A percentile compares a stretch with the other conserved stretches of the same genome.
phyloP scores from a whole-genome alignment of 2,888 invertebrate species.

The Carabus problematicus region DNA sequence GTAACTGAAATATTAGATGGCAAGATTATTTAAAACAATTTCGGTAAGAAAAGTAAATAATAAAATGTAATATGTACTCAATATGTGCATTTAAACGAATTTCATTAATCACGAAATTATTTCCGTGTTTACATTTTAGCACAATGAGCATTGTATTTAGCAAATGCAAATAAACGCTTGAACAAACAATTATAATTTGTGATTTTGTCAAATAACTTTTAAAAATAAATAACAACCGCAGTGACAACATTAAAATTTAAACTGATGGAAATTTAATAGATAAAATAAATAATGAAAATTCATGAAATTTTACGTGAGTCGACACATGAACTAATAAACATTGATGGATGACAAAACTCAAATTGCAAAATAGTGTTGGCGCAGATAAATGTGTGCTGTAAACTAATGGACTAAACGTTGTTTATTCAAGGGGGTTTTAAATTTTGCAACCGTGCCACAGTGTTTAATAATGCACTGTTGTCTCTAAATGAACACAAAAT shows the following conservation, averaged over 20 bases:
- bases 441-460: background rate
- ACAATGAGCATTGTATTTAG: too few relatives aligned
- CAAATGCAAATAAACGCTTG: background rate
- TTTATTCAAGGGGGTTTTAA: conserved; percentile 22
- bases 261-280: conserved; percentile 33
- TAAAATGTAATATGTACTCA: too few relatives aligned
- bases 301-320: conserved; percentile 27
- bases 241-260: conserved; percentile 30
- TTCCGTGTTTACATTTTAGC: too few relatives aligned
- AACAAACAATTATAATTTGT: conserved; percentile 1
- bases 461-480: conserved; percentile 14
- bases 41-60: too few relatives aligned
- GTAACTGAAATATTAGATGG: too few relatives aligned
- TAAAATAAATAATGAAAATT: conserved; percentile 36
- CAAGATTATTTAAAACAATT: too few relatives aligned
- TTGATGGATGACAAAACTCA: conserved; percentile 23
- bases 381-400: conserved; percentile 29
- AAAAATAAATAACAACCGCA: conserved; percentile 13
- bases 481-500: conserved; percentile 4
- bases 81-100: too few relatives aligned
- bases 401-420: conserved; percentile 22
- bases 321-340: conserved; percentile 21
- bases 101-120: too few relatives aligned
- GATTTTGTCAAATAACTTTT: background rate
- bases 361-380: conserved; percentile 25